Evolutionary conservation across 64 coral and sea anemone species (phyloP), one percentile per base, ranked within the genome.

Genomic region (Actinia tenebrosa): DNA sequence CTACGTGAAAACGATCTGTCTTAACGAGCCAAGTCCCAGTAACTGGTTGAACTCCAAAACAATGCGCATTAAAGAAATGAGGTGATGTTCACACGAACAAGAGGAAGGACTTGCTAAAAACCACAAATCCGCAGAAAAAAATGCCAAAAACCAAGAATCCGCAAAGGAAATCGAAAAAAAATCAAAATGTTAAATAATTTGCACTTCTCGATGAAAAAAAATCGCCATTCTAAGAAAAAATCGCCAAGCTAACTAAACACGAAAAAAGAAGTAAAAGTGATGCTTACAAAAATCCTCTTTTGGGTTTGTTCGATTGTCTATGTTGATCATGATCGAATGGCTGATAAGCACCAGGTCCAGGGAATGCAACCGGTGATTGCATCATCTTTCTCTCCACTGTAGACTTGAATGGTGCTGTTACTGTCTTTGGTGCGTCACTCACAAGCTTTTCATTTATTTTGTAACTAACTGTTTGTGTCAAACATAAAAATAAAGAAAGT

Each of bases 341-440:
- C 25, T 91, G 89, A 59, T 99, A 99, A 66, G 97, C 77, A 22
- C 88, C 97, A 16, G 97, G 97, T 5, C 97, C 97, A 82, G 96
- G 96, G 44, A 84, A 86, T 17, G 93, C 85, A 15, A 90, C 84
- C 9, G 97, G 97, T 19, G 93, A 94, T 17, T 84, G 62, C 84
- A 92, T 93, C 97, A 99, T 99, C 64, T 95, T 99, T 82, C 97
- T 87, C 25, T 92, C 90, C 46, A 93, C 94, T 54, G 97, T 99
- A 17, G 97, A 99, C 83, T 99, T 99, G 44, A 99, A 99, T 20
- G 97, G 93, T 69, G 97, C 93, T 19, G 97, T 88, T 0, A 88
- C 90, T 55, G 82, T 90, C 52, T 92, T 88, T 2, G 91, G 87
- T 77, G 88, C 80, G 75, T 91, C 78, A 78, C 63, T 90, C 5